Conservation (phyloP, 2,888 invertebrate genomes). For the Slavum lentiscoides region DNA sequence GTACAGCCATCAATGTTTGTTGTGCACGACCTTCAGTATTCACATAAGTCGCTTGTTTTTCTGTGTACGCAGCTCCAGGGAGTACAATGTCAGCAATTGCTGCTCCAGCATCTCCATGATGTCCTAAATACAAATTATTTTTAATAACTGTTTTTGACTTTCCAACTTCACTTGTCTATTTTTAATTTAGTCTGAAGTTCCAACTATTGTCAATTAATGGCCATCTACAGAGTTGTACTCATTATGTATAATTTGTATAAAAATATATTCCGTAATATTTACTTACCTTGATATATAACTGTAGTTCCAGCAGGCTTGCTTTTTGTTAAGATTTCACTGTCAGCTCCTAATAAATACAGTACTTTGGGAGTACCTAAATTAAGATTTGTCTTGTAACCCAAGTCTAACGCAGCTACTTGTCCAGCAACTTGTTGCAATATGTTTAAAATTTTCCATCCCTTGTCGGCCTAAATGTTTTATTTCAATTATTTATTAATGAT, state of each 20-base stretch:
- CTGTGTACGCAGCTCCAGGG: conserved; percentile 97
- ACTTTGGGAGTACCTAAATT: conserved; percentile 74
- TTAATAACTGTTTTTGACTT: not conserved
- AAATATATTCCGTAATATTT: conserved; percentile 46
- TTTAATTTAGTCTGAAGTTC: not conserved
- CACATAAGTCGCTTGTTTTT: conserved; percentile 95
- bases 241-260: too few species aligned
- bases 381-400: conserved; percentile 78
- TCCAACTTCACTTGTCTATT: not conserved
- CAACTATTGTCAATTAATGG: too few species aligned
- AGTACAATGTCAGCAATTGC: conserved; percentile 88
- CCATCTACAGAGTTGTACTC: too few species aligned
- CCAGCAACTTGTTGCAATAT: conserved; percentile 90
- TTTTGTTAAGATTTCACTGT: conserved; percentile 77
- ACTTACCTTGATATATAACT: conserved; percentile 82
- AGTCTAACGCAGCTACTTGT: conserved; percentile 91
- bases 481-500: not conserved
- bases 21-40: conserved; percentile 98
- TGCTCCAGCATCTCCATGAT: conserved; percentile 95
- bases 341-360: conserved; percentile 91
- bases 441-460: conserved; percentile 84
- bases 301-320: conserved; percentile 80
- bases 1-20: conserved; percentile 82
- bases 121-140: conserved; percentile 66
- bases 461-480: conserved; percentile 27